phyloP scores from a whole-genome alignment of 2,113 vertebrate species.

The Proteles cristata region DNA sequence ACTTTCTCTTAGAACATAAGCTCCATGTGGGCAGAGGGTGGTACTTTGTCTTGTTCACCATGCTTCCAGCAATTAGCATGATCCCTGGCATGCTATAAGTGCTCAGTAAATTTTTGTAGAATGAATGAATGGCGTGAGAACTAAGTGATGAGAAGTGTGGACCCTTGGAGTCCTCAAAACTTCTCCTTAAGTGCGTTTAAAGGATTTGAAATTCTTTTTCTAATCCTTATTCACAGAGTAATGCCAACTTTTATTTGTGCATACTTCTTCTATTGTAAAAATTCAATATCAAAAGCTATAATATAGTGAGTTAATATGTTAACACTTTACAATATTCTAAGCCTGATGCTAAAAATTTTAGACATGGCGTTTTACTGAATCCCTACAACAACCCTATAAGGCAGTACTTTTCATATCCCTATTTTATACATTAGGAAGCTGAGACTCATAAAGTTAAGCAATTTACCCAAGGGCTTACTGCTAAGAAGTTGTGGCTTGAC shows the following conservation, averaged over 20 bases:
- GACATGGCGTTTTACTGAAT: not conserved
- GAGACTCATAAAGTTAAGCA: not conserved
- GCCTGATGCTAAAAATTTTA: constrained; percentile 19
- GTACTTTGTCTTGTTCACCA: not conserved
- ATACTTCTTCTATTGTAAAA: not conserved
- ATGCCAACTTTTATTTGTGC: not conserved
- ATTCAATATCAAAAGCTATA: not conserved
- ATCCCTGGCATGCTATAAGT: not conserved
- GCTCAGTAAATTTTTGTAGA: not conserved
- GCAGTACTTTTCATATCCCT: not conserved
- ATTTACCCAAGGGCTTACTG: not conserved
- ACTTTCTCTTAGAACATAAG: not conserved
- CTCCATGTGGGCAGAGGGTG: not conserved
- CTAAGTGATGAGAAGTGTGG: not conserved
- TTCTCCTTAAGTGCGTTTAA: not conserved
- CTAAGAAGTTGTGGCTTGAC: not conserved
- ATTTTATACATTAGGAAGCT: constrained; percentile 38
- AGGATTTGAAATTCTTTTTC: constrained; percentile 22
- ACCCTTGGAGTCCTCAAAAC: not conserved
- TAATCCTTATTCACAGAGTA: not conserved
- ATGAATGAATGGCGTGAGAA: not conserved
- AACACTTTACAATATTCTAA: not conserved
- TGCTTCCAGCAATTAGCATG: not conserved
- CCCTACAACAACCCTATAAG: not conserved
- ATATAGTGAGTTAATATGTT: not conserved